phyloP scores from a whole-genome alignment of 1,140 invertebrate species.

The Lutraria rhynchaena region DNA sequence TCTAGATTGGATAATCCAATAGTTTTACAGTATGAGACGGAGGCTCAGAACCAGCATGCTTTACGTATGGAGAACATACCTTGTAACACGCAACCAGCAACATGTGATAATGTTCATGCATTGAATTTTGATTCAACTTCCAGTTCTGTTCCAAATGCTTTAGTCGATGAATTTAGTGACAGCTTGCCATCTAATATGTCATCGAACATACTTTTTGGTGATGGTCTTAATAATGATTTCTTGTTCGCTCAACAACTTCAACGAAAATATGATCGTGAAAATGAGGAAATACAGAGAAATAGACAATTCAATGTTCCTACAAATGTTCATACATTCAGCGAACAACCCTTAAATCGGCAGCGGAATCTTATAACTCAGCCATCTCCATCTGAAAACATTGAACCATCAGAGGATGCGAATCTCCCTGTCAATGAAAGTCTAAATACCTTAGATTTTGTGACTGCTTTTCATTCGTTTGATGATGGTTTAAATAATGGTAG shows the following conservation, averaged over 20 bases:
- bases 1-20: constrained; percentile 11
- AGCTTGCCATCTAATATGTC: constrained; percentile 26
- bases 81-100: too few species aligned
- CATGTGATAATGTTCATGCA: too few species aligned
- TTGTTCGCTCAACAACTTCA: constrained; percentile 39
- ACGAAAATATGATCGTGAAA: constrained; percentile 24
- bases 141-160: not conserved
- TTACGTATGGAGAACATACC: too few species aligned
- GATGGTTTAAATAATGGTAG: constrained; percentile 22
- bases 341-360: not conserved
- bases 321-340: not conserved
- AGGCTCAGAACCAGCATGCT: too few species aligned
- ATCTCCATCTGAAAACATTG: not conserved
- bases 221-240: constrained; percentile 20
- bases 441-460: not conserved
- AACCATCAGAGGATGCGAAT: not conserved
- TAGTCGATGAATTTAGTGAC: not conserved
- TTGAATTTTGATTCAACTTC: too few species aligned
- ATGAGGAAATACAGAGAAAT: constrained; percentile 5
- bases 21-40: constrained; percentile 14
- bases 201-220: constrained; percentile 40
- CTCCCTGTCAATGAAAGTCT: not conserved
- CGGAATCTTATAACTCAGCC: not conserved
- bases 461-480: not conserved
- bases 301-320: not conserved